Evolutionary conservation across 2,888 invertebrate genomes (phyloP).

Genomic region (Parochlus steinenii): DNA sequence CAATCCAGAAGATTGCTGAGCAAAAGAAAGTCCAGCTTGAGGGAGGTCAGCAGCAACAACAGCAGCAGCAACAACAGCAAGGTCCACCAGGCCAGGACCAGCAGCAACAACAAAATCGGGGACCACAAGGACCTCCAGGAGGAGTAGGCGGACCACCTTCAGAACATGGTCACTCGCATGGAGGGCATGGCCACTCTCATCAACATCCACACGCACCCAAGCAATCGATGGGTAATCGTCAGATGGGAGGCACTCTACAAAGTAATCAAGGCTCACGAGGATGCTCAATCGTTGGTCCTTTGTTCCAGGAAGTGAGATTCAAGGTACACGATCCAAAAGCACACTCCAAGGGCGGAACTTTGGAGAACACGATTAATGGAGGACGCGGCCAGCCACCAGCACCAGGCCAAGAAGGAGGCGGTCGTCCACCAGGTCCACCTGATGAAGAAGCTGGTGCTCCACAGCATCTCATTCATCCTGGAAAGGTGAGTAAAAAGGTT

Average conservation of each 20-base stretch:
- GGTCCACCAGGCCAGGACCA: slow-evolving; percentile 61
- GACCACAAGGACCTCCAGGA: too few species aligned
- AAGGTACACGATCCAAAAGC: slow-evolving; percentile 89
- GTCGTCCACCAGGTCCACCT: slow-evolving; percentile 27
- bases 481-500: slow-evolving; percentile 45
- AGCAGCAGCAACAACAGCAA: slow-evolving; percentile 78
- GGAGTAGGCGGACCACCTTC: slow-evolving; percentile 25
- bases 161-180: slow-evolving; percentile 34
- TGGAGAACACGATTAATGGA: slow-evolving; percentile 83
- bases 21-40: slow-evolving; percentile 78
- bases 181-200: slow-evolving; percentile 32
- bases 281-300: slow-evolving; percentile 44
- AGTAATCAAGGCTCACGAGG: slow-evolving; percentile 34
- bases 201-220: slow-evolving; percentile 33
- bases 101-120: slow-evolving; percentile 60
- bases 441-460: slow-evolving; percentile 34
- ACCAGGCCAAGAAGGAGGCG: slow-evolving; percentile 38
- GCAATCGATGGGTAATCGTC: slow-evolving; percentile 34
- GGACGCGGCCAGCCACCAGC: slow-evolving; percentile 33
- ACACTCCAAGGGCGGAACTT: slow-evolving; percentile 80
- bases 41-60: slow-evolving; percentile 54
- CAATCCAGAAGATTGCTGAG: slow-evolving; percentile 81
- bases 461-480: slow-evolving; percentile 69
- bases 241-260: slow-evolving; percentile 34
- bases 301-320: slow-evolving; percentile 85